phyloP scores from a whole-genome alignment of 2,797 vertebrate species.

The Protonibea diacanthus region DNA sequence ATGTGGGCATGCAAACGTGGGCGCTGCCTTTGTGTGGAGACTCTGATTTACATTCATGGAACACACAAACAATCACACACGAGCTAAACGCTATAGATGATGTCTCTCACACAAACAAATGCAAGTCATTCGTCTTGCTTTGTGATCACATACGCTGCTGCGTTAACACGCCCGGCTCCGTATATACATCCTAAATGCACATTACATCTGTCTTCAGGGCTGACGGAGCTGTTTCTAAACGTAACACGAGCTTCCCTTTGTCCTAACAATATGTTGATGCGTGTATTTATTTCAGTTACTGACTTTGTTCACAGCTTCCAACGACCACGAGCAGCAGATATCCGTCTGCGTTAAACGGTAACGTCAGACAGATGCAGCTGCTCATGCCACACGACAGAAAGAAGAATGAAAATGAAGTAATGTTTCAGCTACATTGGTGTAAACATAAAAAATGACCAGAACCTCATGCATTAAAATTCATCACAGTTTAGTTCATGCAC shows the following conservation, averaged over 20 bases:
- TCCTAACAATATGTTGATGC: constrained; percentile 4
- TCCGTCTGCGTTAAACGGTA: background rate
- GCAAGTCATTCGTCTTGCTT: constrained; percentile 38
- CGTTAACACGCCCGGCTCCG: background rate
- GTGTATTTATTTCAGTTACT: constrained; percentile 6
- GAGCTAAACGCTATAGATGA: constrained; percentile 21
- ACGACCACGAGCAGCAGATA: background rate
- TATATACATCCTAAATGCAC: constrained; percentile 7
- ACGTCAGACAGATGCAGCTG: constrained; percentile 1
- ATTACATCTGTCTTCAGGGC: constrained; percentile 5
- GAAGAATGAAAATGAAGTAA: background rate
- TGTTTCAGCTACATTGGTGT: background rate
- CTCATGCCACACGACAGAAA: background rate
- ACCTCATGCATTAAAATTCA: background rate
- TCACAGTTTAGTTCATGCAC: background rate
- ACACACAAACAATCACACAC: background rate
- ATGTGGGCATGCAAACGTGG: background rate
- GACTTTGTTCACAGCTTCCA: constrained; percentile 2
- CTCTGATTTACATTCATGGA: constrained; percentile 30
- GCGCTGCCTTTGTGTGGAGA: constrained; percentile 18
- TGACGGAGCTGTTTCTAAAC: background rate
- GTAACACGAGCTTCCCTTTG: background rate
- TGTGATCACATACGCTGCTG: constrained; percentile 6
- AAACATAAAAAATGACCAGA: background rate
- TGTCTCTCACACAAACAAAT: constrained; percentile 12